phyloP scores from a whole-genome alignment of 2,888 invertebrate genomes.

The Conomelus anceps region DNA sequence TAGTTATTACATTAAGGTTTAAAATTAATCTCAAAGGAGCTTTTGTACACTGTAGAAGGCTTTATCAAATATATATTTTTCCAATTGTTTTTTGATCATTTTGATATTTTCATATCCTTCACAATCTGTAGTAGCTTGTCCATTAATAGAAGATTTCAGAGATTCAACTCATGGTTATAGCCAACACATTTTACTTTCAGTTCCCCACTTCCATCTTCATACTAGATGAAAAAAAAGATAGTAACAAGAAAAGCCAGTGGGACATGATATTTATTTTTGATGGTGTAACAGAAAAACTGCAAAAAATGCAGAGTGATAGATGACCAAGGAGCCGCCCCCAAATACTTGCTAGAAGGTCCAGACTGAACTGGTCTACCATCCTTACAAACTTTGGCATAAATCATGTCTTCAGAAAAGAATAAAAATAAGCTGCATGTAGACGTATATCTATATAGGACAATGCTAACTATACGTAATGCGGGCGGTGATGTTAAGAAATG shows the following conservation, averaged over 20 bases:
- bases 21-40: too few relatives aligned
- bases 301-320: background rate
- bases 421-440: background rate
- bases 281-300: background rate
- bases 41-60: too few relatives aligned
- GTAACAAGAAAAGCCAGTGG: background rate
- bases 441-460: background rate
- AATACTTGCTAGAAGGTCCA: background rate
- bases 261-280: background rate
- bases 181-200: background rate
- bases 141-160: background rate
- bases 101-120: too few relatives aligned
- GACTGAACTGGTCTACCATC: background rate
- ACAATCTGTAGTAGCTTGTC: too few relatives aligned
- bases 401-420: background rate
- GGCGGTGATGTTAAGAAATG: background rate
- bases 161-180: background rate
- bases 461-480: background rate
- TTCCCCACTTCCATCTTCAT: background rate
- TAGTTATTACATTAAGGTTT: too few relatives aligned
- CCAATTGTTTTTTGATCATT: too few relatives aligned
- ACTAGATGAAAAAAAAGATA: background rate
- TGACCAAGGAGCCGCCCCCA: background rate
- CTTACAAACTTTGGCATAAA: background rate
- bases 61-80: too few relatives aligned